Evolutionary conservation across 2,113 vertebrate species (phyloP).

Genomic region (Callorhinus ursinus): DNA sequence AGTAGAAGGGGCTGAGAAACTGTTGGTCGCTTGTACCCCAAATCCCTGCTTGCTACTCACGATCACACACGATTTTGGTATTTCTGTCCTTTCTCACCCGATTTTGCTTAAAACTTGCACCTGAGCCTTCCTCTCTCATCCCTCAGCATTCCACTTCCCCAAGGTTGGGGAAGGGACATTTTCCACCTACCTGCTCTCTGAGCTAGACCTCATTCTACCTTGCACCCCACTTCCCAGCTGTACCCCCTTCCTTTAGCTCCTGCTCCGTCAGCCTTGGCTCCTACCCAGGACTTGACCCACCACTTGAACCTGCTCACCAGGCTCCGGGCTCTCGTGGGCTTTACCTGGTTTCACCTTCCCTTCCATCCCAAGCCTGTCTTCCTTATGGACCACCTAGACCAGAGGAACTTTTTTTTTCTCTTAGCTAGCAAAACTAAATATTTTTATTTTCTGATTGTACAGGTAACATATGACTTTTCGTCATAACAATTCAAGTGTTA

Average conservation of each 20-base stretch:
- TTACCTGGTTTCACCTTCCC: not conserved
- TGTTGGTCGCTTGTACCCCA: not conserved
- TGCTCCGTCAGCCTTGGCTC: not conserved
- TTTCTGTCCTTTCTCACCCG: not conserved
- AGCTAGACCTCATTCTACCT: not conserved
- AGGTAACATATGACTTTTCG: not conserved
- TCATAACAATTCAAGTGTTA: not conserved
- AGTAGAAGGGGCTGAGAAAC: not conserved
- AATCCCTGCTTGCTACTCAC: not conserved
- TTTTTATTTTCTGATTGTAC: not conserved
- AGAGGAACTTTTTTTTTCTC: not conserved
- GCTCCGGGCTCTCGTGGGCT: not conserved
- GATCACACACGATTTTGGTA: not conserved
- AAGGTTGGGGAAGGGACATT: not conserved
- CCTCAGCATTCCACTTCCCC: not conserved
- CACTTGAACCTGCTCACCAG: not conserved
- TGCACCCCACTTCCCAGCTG: not conserved
- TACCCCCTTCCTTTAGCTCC: not conserved
- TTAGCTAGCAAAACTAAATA: not conserved
- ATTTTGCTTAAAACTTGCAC: not conserved
- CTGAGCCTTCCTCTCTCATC: not conserved
- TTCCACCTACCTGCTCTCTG: not conserved
- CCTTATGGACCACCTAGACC: not conserved
- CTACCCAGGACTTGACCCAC: not conserved
- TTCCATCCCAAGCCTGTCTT: not conserved